phyloP scores from a whole-genome alignment of 30 jellyfish, hydroid and myxozoan genomes.

The Hydractinia echinata region DNA sequence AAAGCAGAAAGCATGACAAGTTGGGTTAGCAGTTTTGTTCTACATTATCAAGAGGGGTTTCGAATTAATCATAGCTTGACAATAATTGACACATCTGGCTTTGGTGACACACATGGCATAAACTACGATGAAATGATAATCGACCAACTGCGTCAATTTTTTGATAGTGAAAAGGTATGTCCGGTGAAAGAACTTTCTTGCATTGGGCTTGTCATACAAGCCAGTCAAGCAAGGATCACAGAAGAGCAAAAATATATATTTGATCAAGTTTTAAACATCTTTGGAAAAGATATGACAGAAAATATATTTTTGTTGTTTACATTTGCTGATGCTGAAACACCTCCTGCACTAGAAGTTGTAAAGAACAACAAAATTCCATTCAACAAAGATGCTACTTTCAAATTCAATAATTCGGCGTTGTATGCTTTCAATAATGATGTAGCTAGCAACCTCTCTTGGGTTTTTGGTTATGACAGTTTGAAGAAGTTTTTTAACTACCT shows the following conservation, averaged over 20 bases:
- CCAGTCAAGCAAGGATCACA: not conserved
- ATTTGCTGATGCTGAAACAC: slow-evolving; percentile 18
- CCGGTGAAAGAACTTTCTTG: not conserved
- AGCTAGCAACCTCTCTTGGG: not conserved
- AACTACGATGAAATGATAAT: not conserved
- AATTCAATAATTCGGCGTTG: not conserved
- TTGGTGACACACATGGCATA: slow-evolving; percentile 8
- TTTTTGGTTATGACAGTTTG: not conserved
- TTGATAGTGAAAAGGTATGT: not conserved
- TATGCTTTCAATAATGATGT: not conserved
- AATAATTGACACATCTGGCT: not conserved
- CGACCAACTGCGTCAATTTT: not conserved
- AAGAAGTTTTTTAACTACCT: not conserved
- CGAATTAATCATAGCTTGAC: not conserved
- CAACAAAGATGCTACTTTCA: not conserved
- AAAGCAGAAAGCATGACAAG: slow-evolving; percentile 12
- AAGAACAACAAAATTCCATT: slow-evolving; percentile 1
- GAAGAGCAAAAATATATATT: not conserved
- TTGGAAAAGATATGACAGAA: slow-evolving; percentile 1
- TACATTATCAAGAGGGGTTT: not conserved
- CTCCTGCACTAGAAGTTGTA: slow-evolving; percentile 6
- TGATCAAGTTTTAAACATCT: slow-evolving; percentile 1
- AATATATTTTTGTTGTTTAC: not conserved
- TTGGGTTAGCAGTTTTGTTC: slow-evolving; percentile 21
- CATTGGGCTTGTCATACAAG: not conserved